Evolutionary conservation across 2,113 vertebrate genomes (phyloP), one percentile per base, ranked within the genome.

Genomic region (Siniperca chuatsi): DNA sequence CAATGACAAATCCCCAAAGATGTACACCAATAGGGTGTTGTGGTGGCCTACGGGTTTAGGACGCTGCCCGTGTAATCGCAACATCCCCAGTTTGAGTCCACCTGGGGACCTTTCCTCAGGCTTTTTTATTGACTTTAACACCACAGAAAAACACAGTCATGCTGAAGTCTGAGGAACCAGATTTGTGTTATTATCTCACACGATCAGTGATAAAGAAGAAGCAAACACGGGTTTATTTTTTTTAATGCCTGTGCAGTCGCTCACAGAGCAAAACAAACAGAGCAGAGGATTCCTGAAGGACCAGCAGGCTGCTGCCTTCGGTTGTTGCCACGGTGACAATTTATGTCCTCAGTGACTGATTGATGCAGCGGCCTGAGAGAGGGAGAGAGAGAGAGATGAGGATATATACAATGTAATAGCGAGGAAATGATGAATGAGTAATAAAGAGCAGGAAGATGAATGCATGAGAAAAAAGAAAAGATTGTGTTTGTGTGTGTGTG

Each of bases 301-400:
- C 64, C 80, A 7, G 70, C 65, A 6, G 70, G 75, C 69, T 55
- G 76, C 77, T 65, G 81, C 88, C 72, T 86, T 83, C n/a, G 66
- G 87, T 74, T 82, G 90, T 92, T 93, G 87, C 92, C 90, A 89
- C 85, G 84, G 89, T 74, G 90, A 93, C 88, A 89, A 52, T 92
- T 91, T 87, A 90, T 90, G 88, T 87, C 79, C 82, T 86, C 62
- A 1, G 66, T 88, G 91, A 92, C 77, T 89, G 91, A 93, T 88
- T 10, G 91, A 91, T 87, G 83, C 60, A 60, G 77, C 15, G 33
- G 83, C 84, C 52, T 72, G 13, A 1, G 33, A 54, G 50, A 37
- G 54, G 42, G 71, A 8, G 61, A 25, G 60, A 55, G 50, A 57
- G 37, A n/a, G 15, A 29, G 77, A 69, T 68, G 55, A 60, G 40